Evolutionary conservation across 1,140 invertebrate genomes (phyloP).

Genomic region (Macrostomum lignano): DNA sequence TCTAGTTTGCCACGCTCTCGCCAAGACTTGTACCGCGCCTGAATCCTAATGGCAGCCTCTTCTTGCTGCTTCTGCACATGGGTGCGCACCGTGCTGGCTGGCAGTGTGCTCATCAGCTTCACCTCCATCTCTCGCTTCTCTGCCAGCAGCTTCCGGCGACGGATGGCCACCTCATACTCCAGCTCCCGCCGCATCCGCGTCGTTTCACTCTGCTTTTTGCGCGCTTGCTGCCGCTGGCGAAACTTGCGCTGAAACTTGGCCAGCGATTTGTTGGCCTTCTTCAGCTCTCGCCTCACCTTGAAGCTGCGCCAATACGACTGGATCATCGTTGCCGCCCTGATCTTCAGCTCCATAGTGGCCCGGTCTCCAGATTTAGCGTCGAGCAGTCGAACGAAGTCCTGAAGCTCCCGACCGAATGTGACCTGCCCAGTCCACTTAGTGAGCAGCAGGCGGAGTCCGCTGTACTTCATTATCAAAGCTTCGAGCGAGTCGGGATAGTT

Average conservation of each 20-base stretch:
- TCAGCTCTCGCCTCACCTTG: slow-evolving; percentile 13
- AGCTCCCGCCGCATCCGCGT: slow-evolving; percentile 12
- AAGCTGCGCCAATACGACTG: slow-evolving; percentile 19
- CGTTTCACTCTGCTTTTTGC: slow-evolving; percentile 11
- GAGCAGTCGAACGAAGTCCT: too few relatives aligned
- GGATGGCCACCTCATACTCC: slow-evolving; percentile 11
- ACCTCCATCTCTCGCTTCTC: slow-evolving; percentile 16
- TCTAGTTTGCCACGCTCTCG: slow-evolving; percentile 10
- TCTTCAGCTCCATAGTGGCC: too few relatives aligned
- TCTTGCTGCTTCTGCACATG: slow-evolving; percentile 15
- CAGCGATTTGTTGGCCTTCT: slow-evolving; percentile 15
- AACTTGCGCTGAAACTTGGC: slow-evolving; percentile 18
- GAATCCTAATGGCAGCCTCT: slow-evolving; percentile 15
- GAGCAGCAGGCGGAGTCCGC: too few relatives aligned
- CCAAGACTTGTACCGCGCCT: slow-evolving; percentile 16
- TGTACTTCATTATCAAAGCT: too few relatives aligned
- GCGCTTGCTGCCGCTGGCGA: slow-evolving; percentile 12
- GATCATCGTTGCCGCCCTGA: slow-evolving; percentile 16
- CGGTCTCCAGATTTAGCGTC: too few relatives aligned
- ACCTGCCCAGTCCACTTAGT: too few relatives aligned
- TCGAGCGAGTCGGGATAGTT: too few relatives aligned
- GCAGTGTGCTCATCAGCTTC: slow-evolving; percentile 18
- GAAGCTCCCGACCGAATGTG: too few relatives aligned
- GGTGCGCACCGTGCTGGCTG: slow-evolving; percentile 16
- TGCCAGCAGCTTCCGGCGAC: slow-evolving; percentile 15